Conservation (phyloP, 2,113 vertebrate species). For the Pachypanchax playfairii region DNA sequence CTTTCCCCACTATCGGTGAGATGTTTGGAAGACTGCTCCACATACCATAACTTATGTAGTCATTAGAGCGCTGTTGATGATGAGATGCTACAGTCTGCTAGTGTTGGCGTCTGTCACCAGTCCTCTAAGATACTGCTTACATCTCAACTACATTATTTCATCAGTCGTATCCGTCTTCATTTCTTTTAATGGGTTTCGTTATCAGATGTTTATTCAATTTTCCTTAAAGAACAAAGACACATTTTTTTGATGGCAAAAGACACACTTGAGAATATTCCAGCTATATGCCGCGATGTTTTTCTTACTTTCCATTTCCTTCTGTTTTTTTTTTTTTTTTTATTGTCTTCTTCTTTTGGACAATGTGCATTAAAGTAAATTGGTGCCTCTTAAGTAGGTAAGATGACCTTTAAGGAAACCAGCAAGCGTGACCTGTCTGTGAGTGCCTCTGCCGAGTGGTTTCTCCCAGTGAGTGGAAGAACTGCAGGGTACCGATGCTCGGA, state of each 20-base stretch:
- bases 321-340: too few relatives aligned
- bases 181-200: conserved; percentile 39
- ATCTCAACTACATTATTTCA: conserved; percentile 17
- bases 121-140: conserved; percentile 41
- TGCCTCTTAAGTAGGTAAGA: conserved; percentile 82
- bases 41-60: conserved; percentile 66
- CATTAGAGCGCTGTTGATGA: conserved; percentile 75
- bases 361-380: conserved; percentile 82
- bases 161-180: conserved; percentile 26
- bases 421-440: conserved; percentile 81
- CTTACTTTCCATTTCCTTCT: conserved; percentile 48
- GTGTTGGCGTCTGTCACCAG: conserved; percentile 45
- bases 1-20: conserved; percentile 63
- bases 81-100: conserved; percentile 46
- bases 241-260: conserved; percentile 29
- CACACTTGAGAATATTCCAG: conserved; percentile 29
- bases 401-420: conserved; percentile 86
- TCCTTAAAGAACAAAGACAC: conserved; percentile 18
- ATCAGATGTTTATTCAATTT: conserved; percentile 31
- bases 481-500: conserved; percentile 60
- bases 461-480: conserved; percentile 67
- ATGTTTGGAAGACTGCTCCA: conserved; percentile 76
- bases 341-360: conserved; percentile 64
- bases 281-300: conserved; percentile 47
- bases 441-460: conserved; percentile 74